Conservation (phyloP, 2,113 vertebrate species). For the Leptodactylus fuscus region DNA sequence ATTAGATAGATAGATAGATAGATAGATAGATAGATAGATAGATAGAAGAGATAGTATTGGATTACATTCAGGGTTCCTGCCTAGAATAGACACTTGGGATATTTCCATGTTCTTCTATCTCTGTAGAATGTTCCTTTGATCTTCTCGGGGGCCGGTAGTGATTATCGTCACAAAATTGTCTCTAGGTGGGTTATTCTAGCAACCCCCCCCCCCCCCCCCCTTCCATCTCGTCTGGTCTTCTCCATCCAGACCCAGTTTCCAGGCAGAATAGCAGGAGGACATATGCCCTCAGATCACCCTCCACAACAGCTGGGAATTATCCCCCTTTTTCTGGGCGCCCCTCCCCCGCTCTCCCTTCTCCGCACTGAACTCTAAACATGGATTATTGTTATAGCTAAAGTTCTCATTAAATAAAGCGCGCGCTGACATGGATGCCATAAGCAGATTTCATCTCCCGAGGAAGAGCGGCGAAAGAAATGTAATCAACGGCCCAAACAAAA, state of each 20-base stretch:
- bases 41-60: neutral
- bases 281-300: slow-evolving; percentile 27
- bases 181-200: neutral
- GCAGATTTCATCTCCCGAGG: slow-evolving; percentile 18
- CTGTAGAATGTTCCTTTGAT: too few species aligned
- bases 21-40: slow-evolving; percentile 8
- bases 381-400: slow-evolving; percentile 15
- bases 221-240: neutral
- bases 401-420: slow-evolving; percentile 28
- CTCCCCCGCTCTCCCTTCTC: neutral
- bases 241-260: neutral
- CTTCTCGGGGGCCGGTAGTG: neutral
- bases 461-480: slow-evolving; percentile 26
- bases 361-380: slow-evolving; percentile 25
- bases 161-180: neutral
- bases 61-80: too few species aligned
- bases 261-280: neutral
- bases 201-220: neutral
- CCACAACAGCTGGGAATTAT: slow-evolving; percentile 42
- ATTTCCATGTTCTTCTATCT: too few species aligned
- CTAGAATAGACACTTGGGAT: too few species aligned
- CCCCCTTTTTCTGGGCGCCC: too few species aligned
- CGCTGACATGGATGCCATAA: slow-evolving; percentile 1
- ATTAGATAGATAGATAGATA: neutral
- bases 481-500: slow-evolving; percentile 2